These are phyloP conservation scores for Babyrousa celebensis DNA, from an alignment of 2,797 vertebrate species.

Conservation along the genomic window DNA sequence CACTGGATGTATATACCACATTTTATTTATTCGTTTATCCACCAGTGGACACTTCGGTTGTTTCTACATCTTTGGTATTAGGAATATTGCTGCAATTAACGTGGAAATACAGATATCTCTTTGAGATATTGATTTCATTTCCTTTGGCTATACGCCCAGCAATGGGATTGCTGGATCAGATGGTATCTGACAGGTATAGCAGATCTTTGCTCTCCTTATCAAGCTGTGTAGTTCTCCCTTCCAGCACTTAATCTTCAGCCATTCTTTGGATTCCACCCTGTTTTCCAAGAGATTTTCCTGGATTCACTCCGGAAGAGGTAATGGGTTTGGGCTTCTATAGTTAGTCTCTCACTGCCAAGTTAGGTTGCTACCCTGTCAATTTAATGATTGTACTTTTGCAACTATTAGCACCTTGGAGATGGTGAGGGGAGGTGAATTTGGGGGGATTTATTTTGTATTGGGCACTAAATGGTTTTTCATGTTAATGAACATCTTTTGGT, in stretches of 20 bases:
- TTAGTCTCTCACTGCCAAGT: not conserved
- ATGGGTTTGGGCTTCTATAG: not conserved
- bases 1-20: not conserved
- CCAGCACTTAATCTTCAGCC: not conserved
- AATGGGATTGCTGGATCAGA: not conserved
- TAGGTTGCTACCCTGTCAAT: slow-evolving; percentile 10
- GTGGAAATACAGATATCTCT: not conserved
- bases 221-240: not conserved
- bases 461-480: slow-evolving; percentile 50
- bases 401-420: not conserved
- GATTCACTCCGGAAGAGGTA: slow-evolving; percentile 24
- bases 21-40: not conserved
- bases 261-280: not conserved
- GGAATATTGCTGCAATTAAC: not conserved
- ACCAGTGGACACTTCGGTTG: not conserved
- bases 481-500: slow-evolving; percentile 61
- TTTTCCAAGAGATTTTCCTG: slow-evolving; percentile 21
- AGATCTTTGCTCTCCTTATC: not conserved
- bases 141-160: not conserved
- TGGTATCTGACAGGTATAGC: not conserved
- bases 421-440: not conserved
- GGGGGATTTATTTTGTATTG: slow-evolving; percentile 10
- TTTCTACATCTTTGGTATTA: not conserved
- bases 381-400: slow-evolving; percentile 22
- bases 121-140: not conserved